Conservation (phyloP, 2,113 vertebrate species). For the Leptodactylus fuscus region DNA sequence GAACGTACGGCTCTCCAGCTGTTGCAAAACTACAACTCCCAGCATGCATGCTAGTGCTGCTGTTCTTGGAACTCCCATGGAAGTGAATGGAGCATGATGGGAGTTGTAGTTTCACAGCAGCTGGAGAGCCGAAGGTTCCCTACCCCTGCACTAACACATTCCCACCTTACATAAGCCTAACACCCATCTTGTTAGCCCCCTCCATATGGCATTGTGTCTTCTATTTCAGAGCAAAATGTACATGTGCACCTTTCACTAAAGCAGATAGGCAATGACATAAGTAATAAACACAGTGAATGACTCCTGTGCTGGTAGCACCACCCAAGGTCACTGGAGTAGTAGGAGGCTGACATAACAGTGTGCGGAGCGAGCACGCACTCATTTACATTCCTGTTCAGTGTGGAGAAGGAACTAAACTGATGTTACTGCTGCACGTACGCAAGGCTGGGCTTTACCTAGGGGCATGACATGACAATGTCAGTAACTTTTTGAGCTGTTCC, state of each 20-base stretch:
- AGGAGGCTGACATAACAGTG: constrained; percentile 27
- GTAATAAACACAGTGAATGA: background rate
- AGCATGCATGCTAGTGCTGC: too few relatives aligned
- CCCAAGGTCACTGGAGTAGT: constrained; percentile 21
- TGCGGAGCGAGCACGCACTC: background rate
- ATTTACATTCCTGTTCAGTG: background rate
- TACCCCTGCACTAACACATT: too few relatives aligned
- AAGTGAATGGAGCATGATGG: too few relatives aligned
- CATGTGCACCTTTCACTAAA: background rate
- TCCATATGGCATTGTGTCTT: too few relatives aligned
- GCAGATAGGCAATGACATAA: background rate
- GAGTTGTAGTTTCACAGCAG: too few relatives aligned
- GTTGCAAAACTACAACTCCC: too few relatives aligned
- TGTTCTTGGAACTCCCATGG: too few relatives aligned
- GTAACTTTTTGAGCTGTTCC: background rate
- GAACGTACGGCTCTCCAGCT: too few relatives aligned
- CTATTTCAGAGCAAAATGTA: background rate
- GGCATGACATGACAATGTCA: background rate
- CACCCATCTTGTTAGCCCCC: too few relatives aligned
- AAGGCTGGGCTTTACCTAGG: background rate
- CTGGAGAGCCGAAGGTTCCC: too few relatives aligned
- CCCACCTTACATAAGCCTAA: too few relatives aligned
- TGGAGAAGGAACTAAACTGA: background rate
- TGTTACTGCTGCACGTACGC: background rate
- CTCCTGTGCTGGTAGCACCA: background rate